Conservation (phyloP, 1,140 invertebrate species). For the Leptopilina clavipes region DNA sequence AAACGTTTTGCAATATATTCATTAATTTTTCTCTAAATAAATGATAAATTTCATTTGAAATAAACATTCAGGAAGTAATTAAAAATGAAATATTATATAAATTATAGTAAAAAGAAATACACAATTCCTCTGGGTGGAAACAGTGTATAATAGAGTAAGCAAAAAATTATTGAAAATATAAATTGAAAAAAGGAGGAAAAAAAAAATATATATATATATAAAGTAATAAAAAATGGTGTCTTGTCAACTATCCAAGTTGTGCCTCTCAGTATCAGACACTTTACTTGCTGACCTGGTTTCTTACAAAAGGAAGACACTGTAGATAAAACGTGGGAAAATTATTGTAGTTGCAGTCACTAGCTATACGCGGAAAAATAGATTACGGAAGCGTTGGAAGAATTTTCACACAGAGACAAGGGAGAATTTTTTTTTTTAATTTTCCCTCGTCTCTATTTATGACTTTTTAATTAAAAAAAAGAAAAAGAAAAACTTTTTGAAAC, state of each 20-base stretch:
- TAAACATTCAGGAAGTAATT: too few relatives aligned
- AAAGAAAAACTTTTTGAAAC: too few relatives aligned
- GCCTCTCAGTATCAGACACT: not conserved
- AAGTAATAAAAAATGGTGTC: not conserved
- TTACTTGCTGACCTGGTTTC: slow-evolving; percentile 19
- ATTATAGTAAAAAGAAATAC: too few relatives aligned
- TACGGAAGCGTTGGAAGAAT: slow-evolving; percentile 8
- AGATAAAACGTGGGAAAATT: slow-evolving; percentile 23
- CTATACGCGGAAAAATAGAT: slow-evolving; percentile 29
- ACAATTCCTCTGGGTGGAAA: too few relatives aligned
- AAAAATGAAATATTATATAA: too few relatives aligned
- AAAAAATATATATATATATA: not conserved
- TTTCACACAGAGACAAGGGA: not conserved
- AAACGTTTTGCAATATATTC: too few relatives aligned
- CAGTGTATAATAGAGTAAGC: too few relatives aligned
- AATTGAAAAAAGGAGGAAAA: too few relatives aligned
- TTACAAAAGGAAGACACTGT: slow-evolving; percentile 20
- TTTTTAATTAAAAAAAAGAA: too few relatives aligned
- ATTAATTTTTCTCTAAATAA: too few relatives aligned
- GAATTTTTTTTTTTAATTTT: not conserved
- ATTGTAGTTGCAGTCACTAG: slow-evolving; percentile 19
- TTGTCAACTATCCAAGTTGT: not conserved
- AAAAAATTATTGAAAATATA: not conserved
- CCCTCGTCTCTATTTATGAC: too few relatives aligned
- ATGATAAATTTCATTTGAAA: too few relatives aligned